Conservation (phyloP, 37 sponge, comb jelly and placozoan species). For the Aplysina aerophoba region DNA sequence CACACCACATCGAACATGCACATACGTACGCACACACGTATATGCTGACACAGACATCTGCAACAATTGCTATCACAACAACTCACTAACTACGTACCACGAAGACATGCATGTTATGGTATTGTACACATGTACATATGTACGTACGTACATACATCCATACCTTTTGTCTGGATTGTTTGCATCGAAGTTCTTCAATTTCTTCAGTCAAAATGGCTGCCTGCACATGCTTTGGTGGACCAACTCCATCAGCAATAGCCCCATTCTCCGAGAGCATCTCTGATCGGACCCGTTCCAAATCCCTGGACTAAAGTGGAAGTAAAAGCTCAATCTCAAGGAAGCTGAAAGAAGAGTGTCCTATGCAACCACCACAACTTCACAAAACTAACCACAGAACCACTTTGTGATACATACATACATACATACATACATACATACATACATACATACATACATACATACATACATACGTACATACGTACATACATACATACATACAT, state of each 20-base stretch:
- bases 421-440: too few relatives aligned
- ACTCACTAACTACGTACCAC: too few relatives aligned
- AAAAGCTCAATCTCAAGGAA: not conserved
- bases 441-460: too few relatives aligned
- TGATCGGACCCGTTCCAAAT: not conserved
- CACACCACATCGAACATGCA: too few relatives aligned
- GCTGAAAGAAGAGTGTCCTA: not conserved
- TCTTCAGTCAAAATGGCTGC: conserved; percentile 37
- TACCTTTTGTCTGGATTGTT: conserved; percentile 47
- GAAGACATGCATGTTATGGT: too few relatives aligned
- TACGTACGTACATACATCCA: not conserved
- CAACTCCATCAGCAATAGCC: not conserved
- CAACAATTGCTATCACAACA: too few relatives aligned
- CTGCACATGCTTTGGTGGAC: conserved; percentile 59
- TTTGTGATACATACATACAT: too few relatives aligned
- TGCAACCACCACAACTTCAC: not conserved
- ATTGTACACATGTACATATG: not conserved
- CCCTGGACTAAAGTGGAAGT: not conserved
- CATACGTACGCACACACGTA: too few relatives aligned
- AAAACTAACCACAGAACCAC: too few relatives aligned
- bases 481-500: not conserved
- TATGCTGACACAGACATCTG: too few relatives aligned
- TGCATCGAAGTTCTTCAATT: conserved; percentile 52
- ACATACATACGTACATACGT: not conserved
- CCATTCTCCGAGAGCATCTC: not conserved